Base-by-base conservation (phyloP, 1,140 invertebrate species). In the Alviniconcha marisindica region DNA sequence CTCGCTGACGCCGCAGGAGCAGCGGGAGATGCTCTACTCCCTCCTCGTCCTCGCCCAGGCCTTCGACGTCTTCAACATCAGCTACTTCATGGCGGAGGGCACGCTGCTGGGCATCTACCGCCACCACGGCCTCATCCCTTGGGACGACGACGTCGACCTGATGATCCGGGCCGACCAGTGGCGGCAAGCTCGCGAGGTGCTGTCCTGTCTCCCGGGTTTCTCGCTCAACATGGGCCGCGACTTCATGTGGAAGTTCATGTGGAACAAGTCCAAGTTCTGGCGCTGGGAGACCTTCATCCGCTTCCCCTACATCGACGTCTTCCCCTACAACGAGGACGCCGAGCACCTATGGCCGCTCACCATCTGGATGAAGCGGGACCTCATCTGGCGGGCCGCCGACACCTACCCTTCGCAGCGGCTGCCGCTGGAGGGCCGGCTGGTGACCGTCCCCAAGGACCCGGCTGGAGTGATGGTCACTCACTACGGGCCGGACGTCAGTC, bases 241-340 rank as follows among this genome's bases (percentile, higher is more conserved):
- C 60, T 79, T 48, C 63, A 83, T 83, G 82, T 83, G 82, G 82
- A 83, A 83, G 48, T 51, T 83, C 40, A 69, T 79, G 40, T 77
- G 63, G 40, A 79, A 78, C 60, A 63, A 78, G 42, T 77, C 82
- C 36, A 24, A 42, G 60, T 21, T 83, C 0, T 83, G 82, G 82
- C 38, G 48, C 24, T 31, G 44, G n/a, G 82, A 83, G 66, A 56
- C 1, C n/a, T 79, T 79, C 60, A 83, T 83, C 28, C 60, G 56
- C 1, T 83, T 83, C 33, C 82, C 82, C 24, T 83, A 51, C 48
- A 71, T 83, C 28, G 82, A 83, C 48, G 60, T 83, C 28, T 83
- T 83, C 36, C 63, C 77, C 3, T 79, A 79, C 40, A 79, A 77
- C 36, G 76, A 78, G 44, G 82, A 83, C 63, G 14, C 14, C 33